Percentiles rank a stretch among this genome's conserved stretches.
These are phyloP conservation scores for Anorthoa munda DNA, from an alignment of 2,888 invertebrate species.

Conservation along the genomic window DNA sequence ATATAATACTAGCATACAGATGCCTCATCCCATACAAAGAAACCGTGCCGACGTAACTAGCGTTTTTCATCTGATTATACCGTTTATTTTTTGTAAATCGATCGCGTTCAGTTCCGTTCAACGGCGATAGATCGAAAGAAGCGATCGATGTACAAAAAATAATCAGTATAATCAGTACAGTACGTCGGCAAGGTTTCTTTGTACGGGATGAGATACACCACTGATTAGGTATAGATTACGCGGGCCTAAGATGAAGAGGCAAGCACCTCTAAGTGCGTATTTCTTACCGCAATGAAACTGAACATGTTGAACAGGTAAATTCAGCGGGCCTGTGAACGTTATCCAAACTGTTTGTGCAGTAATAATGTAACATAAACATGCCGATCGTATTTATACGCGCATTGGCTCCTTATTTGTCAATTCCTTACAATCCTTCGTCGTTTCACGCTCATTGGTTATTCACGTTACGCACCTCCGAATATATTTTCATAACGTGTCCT, in stretches of 20 bases:
- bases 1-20: too few relatives aligned
- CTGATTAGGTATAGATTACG: background rate
- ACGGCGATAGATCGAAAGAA: too few relatives aligned
- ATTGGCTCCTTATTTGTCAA: conserved; percentile 77
- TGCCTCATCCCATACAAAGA: too few relatives aligned
- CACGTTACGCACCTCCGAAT: conserved; percentile 72
- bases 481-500: conserved; percentile 83
- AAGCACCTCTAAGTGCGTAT: background rate
- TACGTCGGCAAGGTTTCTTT: too few relatives aligned
- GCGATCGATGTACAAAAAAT: too few relatives aligned
- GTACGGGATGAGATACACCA: too few relatives aligned
- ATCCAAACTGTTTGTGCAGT: conserved; percentile 66
- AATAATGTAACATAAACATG: conserved; percentile 63
- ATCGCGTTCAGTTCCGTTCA: too few relatives aligned
- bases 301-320: conserved; percentile 77
- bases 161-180: too few relatives aligned
- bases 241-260: too few relatives aligned
- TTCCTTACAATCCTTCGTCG: conserved; percentile 78
- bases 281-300: conserved; percentile 82
- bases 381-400: conserved; percentile 80
- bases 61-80: too few relatives aligned
- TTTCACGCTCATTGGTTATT: conserved; percentile 87
- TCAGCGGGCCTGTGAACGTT: conserved; percentile 61
- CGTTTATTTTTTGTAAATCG: too few relatives aligned
- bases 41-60: too few relatives aligned